phyloP scores from a whole-genome alignment of 2,797 vertebrate genomes.

The Premnoplex brunnescens region DNA sequence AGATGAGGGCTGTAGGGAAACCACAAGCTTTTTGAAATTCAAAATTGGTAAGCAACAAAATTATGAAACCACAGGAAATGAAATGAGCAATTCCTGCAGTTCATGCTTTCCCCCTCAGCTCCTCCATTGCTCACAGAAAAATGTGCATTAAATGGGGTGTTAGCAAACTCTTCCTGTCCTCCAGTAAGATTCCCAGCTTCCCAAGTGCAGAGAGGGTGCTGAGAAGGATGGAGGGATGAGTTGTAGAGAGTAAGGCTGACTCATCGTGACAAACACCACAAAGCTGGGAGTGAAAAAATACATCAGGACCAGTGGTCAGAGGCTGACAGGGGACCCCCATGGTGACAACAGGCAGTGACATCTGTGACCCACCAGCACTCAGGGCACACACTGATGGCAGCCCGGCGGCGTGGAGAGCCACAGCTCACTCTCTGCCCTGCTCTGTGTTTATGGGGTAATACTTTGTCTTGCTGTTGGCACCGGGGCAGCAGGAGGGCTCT shows the following conservation, averaged over 20 bases:
- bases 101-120: not conserved
- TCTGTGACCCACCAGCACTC: not conserved
- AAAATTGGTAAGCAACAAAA: slow-evolving; percentile 33
- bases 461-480: not conserved
- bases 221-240: not conserved
- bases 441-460: fast-evolving
- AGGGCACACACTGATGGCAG: not conserved
- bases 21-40: slow-evolving; percentile 56
- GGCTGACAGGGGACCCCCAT: not conserved
- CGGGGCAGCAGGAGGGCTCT: not conserved
- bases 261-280: not conserved
- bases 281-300: not conserved
- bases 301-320: not conserved
- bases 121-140: not conserved
- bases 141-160: slow-evolving; percentile 6
- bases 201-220: not conserved
- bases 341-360: not conserved
- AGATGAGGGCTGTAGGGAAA: slow-evolving; percentile 45
- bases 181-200: not conserved
- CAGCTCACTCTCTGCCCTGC: fast-evolving
- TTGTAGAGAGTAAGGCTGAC: not conserved
- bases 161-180: slow-evolving; percentile 24
- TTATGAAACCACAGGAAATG: slow-evolving; percentile 60
- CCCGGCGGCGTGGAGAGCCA: fast-evolving
- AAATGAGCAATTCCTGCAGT: slow-evolving; percentile 41